Percentiles rank a stretch among this genome's conserved stretches.
phyloP scores from a whole-genome alignment of 2,113 vertebrate species.

The Podarcis muralis region DNA sequence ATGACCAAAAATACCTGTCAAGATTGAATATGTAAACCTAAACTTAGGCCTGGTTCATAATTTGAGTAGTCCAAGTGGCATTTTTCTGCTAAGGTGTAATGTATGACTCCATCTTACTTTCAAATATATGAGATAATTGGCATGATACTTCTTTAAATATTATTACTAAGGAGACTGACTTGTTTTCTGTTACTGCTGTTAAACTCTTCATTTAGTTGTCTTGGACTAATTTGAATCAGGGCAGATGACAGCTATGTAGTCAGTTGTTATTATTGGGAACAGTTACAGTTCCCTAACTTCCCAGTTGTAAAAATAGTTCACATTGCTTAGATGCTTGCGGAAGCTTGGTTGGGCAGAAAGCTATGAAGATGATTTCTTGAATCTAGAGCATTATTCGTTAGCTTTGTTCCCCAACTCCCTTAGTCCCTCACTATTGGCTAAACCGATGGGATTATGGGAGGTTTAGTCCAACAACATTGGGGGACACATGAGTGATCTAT shows the following conservation, averaged over 20 bases:
- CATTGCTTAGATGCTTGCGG: too few species aligned
- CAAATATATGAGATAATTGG: not conserved
- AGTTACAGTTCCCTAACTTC: not conserved
- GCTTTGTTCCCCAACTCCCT: too few species aligned
- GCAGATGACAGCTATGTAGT: not conserved
- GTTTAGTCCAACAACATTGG: too few species aligned
- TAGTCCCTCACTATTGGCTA: too few species aligned
- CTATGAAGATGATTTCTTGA: not conserved
- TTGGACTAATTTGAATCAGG: not conserved
- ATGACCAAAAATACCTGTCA: not conserved
- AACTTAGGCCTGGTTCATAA: not conserved
- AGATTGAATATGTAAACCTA: not conserved
- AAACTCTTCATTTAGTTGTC: not conserved
- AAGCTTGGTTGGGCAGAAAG: not conserved
- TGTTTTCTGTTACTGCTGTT: not conserved
- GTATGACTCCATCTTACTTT: not conserved
- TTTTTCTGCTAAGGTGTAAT: slow-evolving; percentile 10
- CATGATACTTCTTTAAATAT: not conserved
- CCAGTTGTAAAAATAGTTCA: not conserved
- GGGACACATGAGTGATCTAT: not conserved
- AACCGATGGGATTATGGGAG: too few species aligned
- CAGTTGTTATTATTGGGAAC: not conserved
- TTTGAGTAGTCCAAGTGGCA: not conserved
- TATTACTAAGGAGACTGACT: not conserved
- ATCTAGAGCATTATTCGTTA: not conserved